Conservation (phyloP, 2,888 invertebrate genomes). For the Pheosia gnoma region DNA sequence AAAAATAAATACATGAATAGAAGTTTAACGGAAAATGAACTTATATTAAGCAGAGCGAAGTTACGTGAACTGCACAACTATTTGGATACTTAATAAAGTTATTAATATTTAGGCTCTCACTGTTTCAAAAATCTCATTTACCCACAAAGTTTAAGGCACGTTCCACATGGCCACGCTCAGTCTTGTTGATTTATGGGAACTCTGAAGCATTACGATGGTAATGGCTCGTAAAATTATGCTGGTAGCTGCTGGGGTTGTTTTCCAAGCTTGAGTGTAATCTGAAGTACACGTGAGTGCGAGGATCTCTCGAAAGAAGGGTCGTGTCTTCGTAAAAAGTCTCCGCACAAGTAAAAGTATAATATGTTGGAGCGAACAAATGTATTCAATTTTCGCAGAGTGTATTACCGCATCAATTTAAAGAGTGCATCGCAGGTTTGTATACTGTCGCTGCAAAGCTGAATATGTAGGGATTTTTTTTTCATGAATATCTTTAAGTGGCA, state of each 20-base stretch:
- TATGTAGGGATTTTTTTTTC: not conserved
- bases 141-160: conserved; percentile 21
- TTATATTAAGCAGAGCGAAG: too few relatives aligned
- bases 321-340: conserved; percentile 9
- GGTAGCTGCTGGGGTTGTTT: conserved; percentile 39
- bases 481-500: not conserved
- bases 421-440: conserved; percentile 12
- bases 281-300: conserved; percentile 16
- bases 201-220: conserved; percentile 44
- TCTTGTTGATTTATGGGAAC: conserved; percentile 47
- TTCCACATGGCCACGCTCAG: conserved; percentile 34
- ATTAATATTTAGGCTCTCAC: conserved; percentile 1
- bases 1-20: too few relatives aligned
- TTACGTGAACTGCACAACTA: too few relatives aligned
- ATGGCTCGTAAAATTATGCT: conserved; percentile 52
- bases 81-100: too few relatives aligned
- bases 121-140: conserved; percentile 20
- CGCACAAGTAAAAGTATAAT: conserved; percentile 19
- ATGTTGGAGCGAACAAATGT: conserved; percentile 18
- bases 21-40: too few relatives aligned
- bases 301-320: conserved; percentile 23
- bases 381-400: conserved; percentile 17
- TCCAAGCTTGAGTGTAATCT: conserved; percentile 34
- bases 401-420: conserved; percentile 13
- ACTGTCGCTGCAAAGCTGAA: conserved; percentile 11